Base-by-base conservation (phyloP, 2,888 invertebrate genomes). In the Ophioninae sp. region DNA sequence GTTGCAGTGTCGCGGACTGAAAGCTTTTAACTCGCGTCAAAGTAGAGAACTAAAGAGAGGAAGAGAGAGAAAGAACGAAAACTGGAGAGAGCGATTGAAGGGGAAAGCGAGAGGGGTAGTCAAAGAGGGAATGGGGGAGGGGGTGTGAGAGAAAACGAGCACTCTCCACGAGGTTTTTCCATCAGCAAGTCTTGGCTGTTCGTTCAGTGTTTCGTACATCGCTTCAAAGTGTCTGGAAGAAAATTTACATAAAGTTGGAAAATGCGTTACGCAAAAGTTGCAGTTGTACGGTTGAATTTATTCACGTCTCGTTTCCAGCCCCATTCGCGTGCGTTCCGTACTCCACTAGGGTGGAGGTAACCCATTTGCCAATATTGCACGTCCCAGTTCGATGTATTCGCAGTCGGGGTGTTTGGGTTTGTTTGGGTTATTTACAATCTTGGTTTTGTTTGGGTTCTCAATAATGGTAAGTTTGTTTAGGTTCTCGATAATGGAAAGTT, bases 231-330 rank as follows among this genome's bases (percentile, higher is more conserved):
- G 73, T 64, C 64, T 17, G 10, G 44, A 74, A 77, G 69, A 63
- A 74, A 77, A 76, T 73, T 59, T 63, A 69, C 73, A 81, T 81
- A 59, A 73, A 81, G 77, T 69, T 65, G 51, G 39, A 65, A 83
- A 83, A 73, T 80, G 80, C 73, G 68, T 83, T 74, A 77, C 74
- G 79, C 73, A 75, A 72, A 82, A 83, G 58, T 80, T 77, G 80
- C 30, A 56, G 41, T 61, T 69, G 41, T 37, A 39, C 71, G 37
- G 56, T 37, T 41, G 20, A 51, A 61, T 61, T 61, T 44, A 68
- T 77, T 69, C 77, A 65, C 67, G 20, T 44, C 41, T 63, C 58
- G 59, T 67, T 30, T 71, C 22, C 20, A 39, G 68, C 8, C 39
- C 51, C 8, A 58, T 20, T 41, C 17, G 6, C 13, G 51, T 6